phyloP scores from a whole-genome alignment of 2,113 vertebrate species.

The Plectropomus leopardus region DNA sequence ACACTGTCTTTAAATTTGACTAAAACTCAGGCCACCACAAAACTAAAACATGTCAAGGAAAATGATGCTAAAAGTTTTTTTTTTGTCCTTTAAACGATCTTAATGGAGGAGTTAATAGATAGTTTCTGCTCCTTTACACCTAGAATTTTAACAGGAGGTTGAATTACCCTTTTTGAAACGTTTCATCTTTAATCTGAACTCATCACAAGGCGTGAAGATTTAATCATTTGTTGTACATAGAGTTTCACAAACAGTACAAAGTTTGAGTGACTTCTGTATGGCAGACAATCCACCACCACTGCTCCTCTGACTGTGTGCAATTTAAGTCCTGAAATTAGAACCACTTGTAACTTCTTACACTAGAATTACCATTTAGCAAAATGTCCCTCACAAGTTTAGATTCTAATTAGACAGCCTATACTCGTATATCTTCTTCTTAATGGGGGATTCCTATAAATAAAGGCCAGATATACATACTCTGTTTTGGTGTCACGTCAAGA shows the following conservation, averaged over 20 bases:
- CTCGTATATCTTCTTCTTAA: constrained; percentile 79
- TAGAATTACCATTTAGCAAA: constrained; percentile 75
- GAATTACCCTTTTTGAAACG: not conserved
- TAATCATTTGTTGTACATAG: not conserved
- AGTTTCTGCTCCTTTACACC: not conserved
- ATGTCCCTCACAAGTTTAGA: constrained; percentile 61
- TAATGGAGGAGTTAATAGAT: not conserved
- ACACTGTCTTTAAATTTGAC: not conserved
- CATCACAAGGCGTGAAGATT: not conserved
- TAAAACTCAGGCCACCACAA: not conserved
- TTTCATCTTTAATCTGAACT: not conserved
- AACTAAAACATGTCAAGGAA: not conserved
- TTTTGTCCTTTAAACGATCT: not conserved
- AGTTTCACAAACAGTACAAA: not conserved
- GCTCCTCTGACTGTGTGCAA: constrained; percentile 58
- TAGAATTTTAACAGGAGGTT: not conserved
- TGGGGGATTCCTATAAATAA: constrained; percentile 80
- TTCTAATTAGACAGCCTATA: constrained; percentile 77
- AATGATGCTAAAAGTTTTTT: not conserved
- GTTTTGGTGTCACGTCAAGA: constrained; percentile 75
- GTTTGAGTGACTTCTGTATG: not conserved
- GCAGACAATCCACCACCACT: constrained; percentile 38
- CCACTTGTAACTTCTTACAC: constrained; percentile 53
- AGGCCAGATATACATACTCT: constrained; percentile 67
- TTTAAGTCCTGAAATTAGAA: constrained; percentile 75